phyloP scores from a whole-genome alignment of 1,140 invertebrate genomes.

The Brachionus manjavacas region DNA sequence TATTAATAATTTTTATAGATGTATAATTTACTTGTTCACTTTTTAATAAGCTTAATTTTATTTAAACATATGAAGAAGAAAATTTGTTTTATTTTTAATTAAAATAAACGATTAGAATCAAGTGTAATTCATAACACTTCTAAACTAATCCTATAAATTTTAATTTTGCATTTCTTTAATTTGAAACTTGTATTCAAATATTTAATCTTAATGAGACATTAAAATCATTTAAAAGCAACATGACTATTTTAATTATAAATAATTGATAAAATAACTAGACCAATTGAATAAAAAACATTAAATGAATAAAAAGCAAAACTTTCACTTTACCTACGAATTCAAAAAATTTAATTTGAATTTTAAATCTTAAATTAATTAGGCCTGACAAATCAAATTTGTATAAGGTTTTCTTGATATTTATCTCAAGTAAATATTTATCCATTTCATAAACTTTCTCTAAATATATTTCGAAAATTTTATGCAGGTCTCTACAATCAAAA shows the following conservation, averaged over 20 bases:
- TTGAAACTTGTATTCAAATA: background rate
- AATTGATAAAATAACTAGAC: background rate
- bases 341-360: constrained; percentile 15
- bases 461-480: background rate
- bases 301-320: background rate
- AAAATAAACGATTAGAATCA: background rate
- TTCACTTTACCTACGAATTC: background rate
- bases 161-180: background rate
- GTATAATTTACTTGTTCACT: background rate
- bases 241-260: background rate
- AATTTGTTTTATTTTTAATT: background rate
- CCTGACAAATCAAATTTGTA: constrained; percentile 28
- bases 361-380: constrained; percentile 19
- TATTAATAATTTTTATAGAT: background rate
- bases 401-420: constrained; percentile 38
- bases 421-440: constrained; percentile 26
- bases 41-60: background rate
- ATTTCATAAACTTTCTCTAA: constrained; percentile 4
- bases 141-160: background rate
- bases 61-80: too few relatives aligned
- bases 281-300: background rate
- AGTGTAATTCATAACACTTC: background rate
- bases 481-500: constrained; percentile 8
- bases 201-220: background rate
- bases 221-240: background rate